Conservation (phyloP, 2,888 invertebrate species). For the Hydroisotoma schaefferi region DNA sequence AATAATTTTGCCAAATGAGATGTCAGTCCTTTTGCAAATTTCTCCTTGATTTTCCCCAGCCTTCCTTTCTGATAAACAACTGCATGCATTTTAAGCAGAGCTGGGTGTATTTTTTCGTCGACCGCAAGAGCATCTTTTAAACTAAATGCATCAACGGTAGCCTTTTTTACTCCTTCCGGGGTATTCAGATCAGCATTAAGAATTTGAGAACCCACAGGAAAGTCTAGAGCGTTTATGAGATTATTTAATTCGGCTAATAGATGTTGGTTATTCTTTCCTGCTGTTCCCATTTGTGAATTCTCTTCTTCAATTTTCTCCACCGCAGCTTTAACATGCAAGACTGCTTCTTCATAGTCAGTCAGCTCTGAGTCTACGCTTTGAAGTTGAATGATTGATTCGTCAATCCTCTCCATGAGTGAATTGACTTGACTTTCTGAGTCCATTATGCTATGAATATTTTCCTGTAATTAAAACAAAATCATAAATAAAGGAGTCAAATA, state of each 20-base stretch:
- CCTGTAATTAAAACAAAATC: constrained; percentile 53
- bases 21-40: constrained; percentile 77
- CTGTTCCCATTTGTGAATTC: constrained; percentile 78
- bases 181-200: constrained; percentile 44
- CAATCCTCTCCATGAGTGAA: constrained; percentile 65
- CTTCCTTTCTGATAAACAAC: constrained; percentile 76
- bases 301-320: constrained; percentile 90
- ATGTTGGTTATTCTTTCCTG: constrained; percentile 78
- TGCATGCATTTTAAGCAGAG: constrained; percentile 65
- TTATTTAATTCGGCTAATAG: constrained; percentile 73
- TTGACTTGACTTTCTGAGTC: constrained; percentile 81
- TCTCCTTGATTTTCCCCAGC: constrained; percentile 71
- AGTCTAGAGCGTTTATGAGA: constrained; percentile 53
- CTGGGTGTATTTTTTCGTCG: constrained; percentile 62
- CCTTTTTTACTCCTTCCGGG: constrained; percentile 43
- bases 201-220: constrained; percentile 42
- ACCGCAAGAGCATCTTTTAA: constrained; percentile 45
- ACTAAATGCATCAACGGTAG: constrained; percentile 41
- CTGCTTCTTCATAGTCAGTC: constrained; percentile 73
- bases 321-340: constrained; percentile 78
- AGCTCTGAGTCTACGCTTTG: constrained; percentile 69
- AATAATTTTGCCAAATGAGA: constrained; percentile 92
- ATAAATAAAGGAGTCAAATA: not conserved
- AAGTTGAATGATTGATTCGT: constrained; percentile 71
- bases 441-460: constrained; percentile 86